phyloP scores from a whole-genome alignment of 2,797 vertebrate genomes.

The Oophaga sylvatica region DNA sequence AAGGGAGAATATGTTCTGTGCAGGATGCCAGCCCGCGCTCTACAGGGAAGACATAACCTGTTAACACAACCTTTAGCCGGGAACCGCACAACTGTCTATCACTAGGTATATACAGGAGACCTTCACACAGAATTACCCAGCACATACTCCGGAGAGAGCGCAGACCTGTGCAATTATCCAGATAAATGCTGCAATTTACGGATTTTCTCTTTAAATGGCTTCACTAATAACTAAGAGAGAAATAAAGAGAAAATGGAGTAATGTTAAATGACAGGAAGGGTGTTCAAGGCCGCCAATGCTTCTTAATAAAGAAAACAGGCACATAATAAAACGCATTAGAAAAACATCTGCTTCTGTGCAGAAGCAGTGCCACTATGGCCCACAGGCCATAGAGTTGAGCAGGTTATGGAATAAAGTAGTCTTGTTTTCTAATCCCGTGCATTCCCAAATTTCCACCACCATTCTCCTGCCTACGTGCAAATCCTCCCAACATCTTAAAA shows the following conservation, averaged over 20 bases:
- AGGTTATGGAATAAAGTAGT: too few species aligned
- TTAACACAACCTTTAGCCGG: conserved; percentile 14
- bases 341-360: neutral
- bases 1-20: neutral
- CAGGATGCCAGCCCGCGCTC: conserved; percentile 1
- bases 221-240: conserved; percentile 9
- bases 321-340: neutral
- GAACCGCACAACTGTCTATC: neutral
- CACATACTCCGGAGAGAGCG: neutral
- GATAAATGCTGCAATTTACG: conserved; percentile 13
- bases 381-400: neutral
- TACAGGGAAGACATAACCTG: conserved; percentile 2
- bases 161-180: neutral
- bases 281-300: neutral
- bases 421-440: too few species aligned
- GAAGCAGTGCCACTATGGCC: neutral
- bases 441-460: too few species aligned
- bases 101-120: neutral
- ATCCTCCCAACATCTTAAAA: too few species aligned
- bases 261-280: neutral
- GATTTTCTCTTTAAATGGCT: neutral
- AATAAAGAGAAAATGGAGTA: neutral
- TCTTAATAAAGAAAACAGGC: neutral
- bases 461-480: too few species aligned
- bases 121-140: conserved; percentile 4